Evolutionary conservation across 2,797 vertebrate genomes (phyloP).

Genomic region (Glyptemys insculpta): DNA sequence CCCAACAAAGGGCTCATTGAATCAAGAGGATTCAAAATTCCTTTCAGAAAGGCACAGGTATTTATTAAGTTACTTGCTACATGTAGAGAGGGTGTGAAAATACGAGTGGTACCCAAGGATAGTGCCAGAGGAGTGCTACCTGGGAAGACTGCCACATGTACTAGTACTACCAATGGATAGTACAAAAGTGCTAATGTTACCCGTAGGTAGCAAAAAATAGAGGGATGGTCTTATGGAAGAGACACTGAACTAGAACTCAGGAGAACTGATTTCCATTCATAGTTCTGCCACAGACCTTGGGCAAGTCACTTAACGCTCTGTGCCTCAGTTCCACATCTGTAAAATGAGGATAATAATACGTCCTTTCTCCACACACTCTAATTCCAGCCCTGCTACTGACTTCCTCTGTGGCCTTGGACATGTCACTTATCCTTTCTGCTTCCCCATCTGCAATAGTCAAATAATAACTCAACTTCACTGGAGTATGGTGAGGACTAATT

Average conservation of each 20-base stretch:
- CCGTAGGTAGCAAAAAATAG: not conserved
- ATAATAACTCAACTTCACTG: accelerated
- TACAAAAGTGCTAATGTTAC: not conserved
- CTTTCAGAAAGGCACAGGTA: constrained; percentile 20
- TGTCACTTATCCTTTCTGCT: not conserved
- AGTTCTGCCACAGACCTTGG: not conserved
- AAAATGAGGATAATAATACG: not conserved
- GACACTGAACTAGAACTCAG: not conserved
- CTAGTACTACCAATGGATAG: not conserved
- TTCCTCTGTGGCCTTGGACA: not conserved
- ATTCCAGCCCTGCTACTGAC: not conserved
- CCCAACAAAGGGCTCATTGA: constrained; percentile 41
- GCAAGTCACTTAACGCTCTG: not conserved
- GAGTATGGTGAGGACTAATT: not conserved
- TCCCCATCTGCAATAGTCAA: not conserved
- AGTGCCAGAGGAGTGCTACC: not conserved
- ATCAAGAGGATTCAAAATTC: constrained; percentile 39
- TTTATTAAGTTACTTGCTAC: not conserved
- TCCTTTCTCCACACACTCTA: not conserved
- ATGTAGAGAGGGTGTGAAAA: not conserved
- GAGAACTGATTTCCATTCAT: not conserved
- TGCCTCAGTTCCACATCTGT: not conserved
- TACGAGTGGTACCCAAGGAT: not conserved
- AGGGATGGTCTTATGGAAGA: not conserved
- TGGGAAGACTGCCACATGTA: not conserved